Evolutionary conservation across 2,888 invertebrate genomes (phyloP), one percentile per base, ranked within the genome.

Genomic region (Eremobia ochroleuca): DNA sequence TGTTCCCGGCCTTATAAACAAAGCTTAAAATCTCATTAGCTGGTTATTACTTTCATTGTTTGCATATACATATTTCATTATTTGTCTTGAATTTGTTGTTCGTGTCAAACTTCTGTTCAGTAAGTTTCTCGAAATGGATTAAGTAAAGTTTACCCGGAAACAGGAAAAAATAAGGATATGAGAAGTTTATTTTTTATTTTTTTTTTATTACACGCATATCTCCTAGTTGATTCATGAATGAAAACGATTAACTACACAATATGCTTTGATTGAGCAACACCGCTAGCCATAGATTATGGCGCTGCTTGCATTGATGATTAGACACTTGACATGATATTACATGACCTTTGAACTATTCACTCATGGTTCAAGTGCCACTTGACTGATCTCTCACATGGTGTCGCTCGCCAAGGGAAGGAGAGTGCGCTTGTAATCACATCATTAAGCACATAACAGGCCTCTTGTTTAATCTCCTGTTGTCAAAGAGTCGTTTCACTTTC

Each of bases 281-380:
- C 28, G 34, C 28, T 34, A 15, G 46, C 4, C 28, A 28, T 28
- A 40, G 37, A 58, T 31, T 40, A 37, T 25, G 46, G n/a, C 31
- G 25, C 31, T 58, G 11, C 6, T 65, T 43, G 52, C 15, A n/a
- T 21, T 52, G 34, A 46, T n/a, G 52, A 43, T n/a, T 25, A 25
- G 6, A 31, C 52, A 34, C 58, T 79, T 58, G 84, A 52, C 67
- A 43, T 62, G 4, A 28, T 58, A n/a, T n/a, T n/a, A 59, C 18
- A 21, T 59, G 68, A 59, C 37, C 69, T 59, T 52, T 70, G 59
- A 70, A 69, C 67, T 43, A 15, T 40, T 59, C 67, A 46, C 25
- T 43, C 25, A 9, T 31, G 61, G 61, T 34, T 79, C 65, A 66
- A 79, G 65, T 55, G 69, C 11, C 81, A 75, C 82, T 64, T 21